A percentile compares a stretch with the other conserved stretches of the same genome.
These are phyloP conservation scores for Aratinga solstitialis DNA, from an alignment of 2,797 vertebrate genomes.

Conservation along the genomic window DNA sequence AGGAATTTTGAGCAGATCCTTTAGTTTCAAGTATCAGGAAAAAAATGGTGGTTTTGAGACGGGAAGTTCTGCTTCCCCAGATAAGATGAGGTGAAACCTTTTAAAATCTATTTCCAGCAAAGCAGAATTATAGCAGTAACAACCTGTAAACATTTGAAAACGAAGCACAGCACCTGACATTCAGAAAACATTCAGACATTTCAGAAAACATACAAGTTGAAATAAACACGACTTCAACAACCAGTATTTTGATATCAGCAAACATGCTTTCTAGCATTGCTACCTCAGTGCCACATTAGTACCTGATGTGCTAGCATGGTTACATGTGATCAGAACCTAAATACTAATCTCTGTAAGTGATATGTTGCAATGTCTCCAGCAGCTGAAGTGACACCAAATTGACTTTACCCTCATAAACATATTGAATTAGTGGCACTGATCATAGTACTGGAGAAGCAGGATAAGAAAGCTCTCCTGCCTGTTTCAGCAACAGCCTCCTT, in stretches of 20 bases:
- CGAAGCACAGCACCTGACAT: fast-evolving
- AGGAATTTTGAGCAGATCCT: neutral
- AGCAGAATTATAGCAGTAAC: neutral
- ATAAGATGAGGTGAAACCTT: neutral
- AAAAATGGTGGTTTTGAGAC: neutral
- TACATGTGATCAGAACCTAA: neutral
- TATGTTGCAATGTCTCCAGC: neutral
- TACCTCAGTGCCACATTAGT: neutral
- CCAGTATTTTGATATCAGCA: neutral
- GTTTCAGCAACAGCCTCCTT: neutral
- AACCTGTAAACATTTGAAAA: neutral
- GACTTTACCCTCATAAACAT: neutral
- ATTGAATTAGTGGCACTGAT: neutral
- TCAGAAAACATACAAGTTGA: neutral
- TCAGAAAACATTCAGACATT: neutral
- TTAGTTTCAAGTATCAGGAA: neutral
- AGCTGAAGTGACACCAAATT: neutral
- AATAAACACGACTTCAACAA: neutral
- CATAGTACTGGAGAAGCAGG: neutral
- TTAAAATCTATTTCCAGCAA: neutral
- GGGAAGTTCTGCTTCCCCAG: neutral
- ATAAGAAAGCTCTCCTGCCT: neutral
- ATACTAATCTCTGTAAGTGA: neutral
- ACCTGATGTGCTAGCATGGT: neutral
- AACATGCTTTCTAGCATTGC: neutral